Evolutionary conservation across 2,888 invertebrate genomes (phyloP), one percentile per base, ranked within the genome.

Genomic region (Polydrusus tereticollis): DNA sequence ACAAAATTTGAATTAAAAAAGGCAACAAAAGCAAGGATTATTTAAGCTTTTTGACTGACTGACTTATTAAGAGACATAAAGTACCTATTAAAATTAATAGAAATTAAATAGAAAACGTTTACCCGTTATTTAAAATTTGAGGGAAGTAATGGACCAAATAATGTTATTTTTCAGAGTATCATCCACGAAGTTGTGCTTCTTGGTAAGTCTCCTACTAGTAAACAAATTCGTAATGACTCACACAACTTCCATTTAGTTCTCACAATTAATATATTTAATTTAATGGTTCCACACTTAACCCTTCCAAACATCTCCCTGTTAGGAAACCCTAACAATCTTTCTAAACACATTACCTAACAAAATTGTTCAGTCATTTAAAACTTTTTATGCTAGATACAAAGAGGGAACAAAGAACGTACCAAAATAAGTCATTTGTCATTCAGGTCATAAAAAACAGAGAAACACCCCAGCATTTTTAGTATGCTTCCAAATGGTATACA

Each of bases 391-490:
- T 43, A 38, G 23, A 18, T 29, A 38, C 38, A 36, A 64, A 58
- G 41, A 64, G 12, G 50, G 64, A 59, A 70, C 59, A 73, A 73
- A 69, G 73, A 64, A 62, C 14, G 69, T 50, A 64, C 69, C 52
- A 69, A 69, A 73, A 69, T 73, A 73, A 73, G 73, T 73, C 64
- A 69, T 73, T 73, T 73, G 73, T 73, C 73, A 73, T 73, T 26
- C 55, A 41, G 52, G 23, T 43, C 38, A 23, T 57, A 63, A 69
- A 69, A 69, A 69, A 59, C 10, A 63, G 12, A 29, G 60, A 38
- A 68, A 68, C 45, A 20, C 57, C 65, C 43, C 45, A 41, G 29
- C 18, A 29, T 66, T 33, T 45, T 20, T 64, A 66, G 65, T 57
- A 16, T 6, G 57, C 18, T 10, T 14, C 16, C 57, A 66, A 57